Percentiles rank a stretch among this genome's conserved stretches.
These are phyloP conservation scores for Trimorus sp. DNA, from an alignment of 2,888 invertebrate genomes.

Conservation along the genomic window DNA sequence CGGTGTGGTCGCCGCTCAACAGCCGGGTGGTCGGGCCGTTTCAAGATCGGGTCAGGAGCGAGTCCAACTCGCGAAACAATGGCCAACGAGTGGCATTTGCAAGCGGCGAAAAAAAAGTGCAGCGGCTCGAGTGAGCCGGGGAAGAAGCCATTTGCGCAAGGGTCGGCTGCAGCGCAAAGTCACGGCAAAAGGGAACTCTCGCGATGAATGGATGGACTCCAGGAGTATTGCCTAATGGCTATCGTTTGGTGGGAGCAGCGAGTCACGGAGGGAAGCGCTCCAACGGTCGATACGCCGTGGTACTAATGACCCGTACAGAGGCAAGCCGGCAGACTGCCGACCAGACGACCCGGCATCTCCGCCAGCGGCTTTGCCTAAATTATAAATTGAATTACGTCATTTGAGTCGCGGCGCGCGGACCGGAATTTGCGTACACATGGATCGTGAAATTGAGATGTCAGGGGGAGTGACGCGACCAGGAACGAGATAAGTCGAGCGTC, in stretches of 20 bases:
- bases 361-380: slow-evolving; percentile 78
- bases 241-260: slow-evolving; percentile 67
- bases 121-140: no score
- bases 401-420: slow-evolving; percentile 18
- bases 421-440: slow-evolving; percentile 39
- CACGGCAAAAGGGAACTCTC: slow-evolving; percentile 21
- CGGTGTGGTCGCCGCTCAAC: no score
- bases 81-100: no score
- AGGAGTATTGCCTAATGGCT: slow-evolving; percentile 80
- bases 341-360: slow-evolving; percentile 79
- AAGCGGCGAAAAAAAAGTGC: no score
- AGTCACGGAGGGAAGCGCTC: slow-evolving; percentile 57
- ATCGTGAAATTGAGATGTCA: slow-evolving; percentile 54
- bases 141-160: no score
- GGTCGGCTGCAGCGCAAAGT: background rate
- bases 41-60: no score
- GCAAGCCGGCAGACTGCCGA: slow-evolving; percentile 78
- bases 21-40: no score
- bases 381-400: slow-evolving; percentile 79
- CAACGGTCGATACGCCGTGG: slow-evolving; percentile 77
- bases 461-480: slow-evolving; percentile 12
- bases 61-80: no score
- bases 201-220: slow-evolving; percentile 76
- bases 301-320: slow-evolving; percentile 80
- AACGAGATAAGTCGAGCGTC: slow-evolving; percentile 32